phyloP scores from a whole-genome alignment of 1,140 invertebrate species.

The Tetraneura akinire region DNA sequence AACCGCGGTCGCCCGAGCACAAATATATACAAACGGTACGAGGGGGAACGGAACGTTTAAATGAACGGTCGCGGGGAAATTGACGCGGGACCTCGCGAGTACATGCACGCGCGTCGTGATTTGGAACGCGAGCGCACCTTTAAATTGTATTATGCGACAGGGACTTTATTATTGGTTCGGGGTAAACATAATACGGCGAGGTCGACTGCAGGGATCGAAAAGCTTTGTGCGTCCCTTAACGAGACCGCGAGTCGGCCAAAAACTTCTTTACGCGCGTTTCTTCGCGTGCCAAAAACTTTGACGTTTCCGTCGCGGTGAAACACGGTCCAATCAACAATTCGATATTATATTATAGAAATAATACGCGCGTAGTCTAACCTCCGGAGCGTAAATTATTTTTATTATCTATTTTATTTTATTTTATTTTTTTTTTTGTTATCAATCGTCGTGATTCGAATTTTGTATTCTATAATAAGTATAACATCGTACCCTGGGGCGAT shows the following conservation, averaged over 20 bases:
- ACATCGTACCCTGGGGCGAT: too few species aligned
- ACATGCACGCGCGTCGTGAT: background rate
- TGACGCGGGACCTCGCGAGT: conserved; percentile 29
- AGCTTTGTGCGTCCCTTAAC: conserved; percentile 20
- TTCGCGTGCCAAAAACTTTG: conserved; percentile 36
- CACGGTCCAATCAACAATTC: background rate
- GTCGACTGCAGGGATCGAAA: conserved; percentile 30
- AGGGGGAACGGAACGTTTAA: background rate
- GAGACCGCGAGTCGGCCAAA: too few species aligned
- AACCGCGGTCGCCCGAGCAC: conserved; percentile 6
- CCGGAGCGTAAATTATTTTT: too few species aligned
- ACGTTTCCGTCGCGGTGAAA: background rate
- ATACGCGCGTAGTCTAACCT: too few species aligned
- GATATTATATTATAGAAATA: too few species aligned
- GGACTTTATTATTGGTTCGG: conserved; percentile 38
- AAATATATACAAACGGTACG: background rate
- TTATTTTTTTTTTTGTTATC: too few species aligned
- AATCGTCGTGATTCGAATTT: too few species aligned
- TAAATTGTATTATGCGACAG: conserved; percentile 36
- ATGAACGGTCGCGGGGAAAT: conserved; percentile 27
- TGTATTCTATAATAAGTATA: too few species aligned
- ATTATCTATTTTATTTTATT: too few species aligned
- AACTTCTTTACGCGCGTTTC: background rate
- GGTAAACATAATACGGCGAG: conserved; percentile 32
- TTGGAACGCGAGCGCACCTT: conserved; percentile 7